phyloP scores from a whole-genome alignment of 2,113 vertebrate species.

The Neopipo cinnamomea region DNA sequence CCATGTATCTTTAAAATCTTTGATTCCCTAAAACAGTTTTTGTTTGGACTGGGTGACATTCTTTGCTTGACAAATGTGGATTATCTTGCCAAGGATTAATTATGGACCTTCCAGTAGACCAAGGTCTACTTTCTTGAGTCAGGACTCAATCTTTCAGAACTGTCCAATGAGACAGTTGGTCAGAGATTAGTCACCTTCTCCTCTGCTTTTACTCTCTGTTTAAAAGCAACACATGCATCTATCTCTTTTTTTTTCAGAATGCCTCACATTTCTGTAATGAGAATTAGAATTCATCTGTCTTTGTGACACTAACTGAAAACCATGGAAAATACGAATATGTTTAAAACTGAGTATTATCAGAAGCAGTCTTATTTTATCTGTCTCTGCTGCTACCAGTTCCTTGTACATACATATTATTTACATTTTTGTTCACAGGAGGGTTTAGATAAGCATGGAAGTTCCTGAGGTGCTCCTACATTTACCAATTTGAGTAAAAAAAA shows the following conservation, averaged over 20 bases:
- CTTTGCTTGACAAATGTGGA: neutral
- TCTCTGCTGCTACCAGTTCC: neutral
- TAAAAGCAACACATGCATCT: neutral
- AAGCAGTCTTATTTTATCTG: neutral
- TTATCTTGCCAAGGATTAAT: neutral
- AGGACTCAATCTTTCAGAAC: neutral
- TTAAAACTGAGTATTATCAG: neutral
- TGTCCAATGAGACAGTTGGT: neutral
- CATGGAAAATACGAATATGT: neutral
- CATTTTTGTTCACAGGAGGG: neutral
- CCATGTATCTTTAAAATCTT: neutral
- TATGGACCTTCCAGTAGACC: neutral
- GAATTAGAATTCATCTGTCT: neutral
- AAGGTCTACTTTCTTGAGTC: neutral
- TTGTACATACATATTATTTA: neutral
- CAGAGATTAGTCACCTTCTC: neutral
- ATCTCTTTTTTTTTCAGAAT: neutral
- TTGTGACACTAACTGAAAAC: slow-evolving; percentile 1
- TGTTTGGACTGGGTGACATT: neutral
- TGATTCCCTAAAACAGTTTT: neutral
- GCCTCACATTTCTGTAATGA: neutral
- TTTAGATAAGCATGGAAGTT: neutral
- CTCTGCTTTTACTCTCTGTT: neutral
- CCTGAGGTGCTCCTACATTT: neutral
- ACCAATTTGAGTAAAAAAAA: neutral